Base-by-base conservation (phyloP, 2,797 vertebrate genomes). In the Pipistrellus pygmaeus region DNA sequence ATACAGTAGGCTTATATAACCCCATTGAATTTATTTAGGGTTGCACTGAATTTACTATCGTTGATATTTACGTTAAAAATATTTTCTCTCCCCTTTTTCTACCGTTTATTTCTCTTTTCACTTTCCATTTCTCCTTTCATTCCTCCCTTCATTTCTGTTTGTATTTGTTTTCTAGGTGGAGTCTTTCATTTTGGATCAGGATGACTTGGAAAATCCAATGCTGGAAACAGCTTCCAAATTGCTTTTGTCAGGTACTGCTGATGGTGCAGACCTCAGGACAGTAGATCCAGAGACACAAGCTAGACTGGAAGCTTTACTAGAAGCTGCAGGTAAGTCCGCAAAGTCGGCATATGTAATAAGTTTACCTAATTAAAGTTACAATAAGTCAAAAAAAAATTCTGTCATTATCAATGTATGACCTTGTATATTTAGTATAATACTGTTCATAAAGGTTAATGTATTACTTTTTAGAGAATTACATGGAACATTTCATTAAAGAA, bases 281-380 rank as follows among this genome's bases (percentile, higher is more conserved):
- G 98, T 99, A 92, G 98, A 99, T 95, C 98, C 98, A 71, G 98
- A 99, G 97, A 99, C 98, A 73, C 98, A 99, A 94, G 98, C 98
- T 76, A 98, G 98, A 97, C 97, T 99, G 95, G 98, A 99, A 98
- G 98, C 98, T 97, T 98, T 99, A 88, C 97, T 99, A 69, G 98
- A 99, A 98, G 98, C 98, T 96, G 98, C 98, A 92, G 98, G 98
- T 99, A 98, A 96, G 97, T 95, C 38, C 44, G 75, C 18, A 76
- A 35, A 73, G 48, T 66, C 55, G 66, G 20, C 25, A 11, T 85
- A 44, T 18, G 6, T 75, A 80, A 21, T 78, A 73, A 73, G 9
- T 78, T 14, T 77, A n/a, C 35, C 15, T 86, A 89, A 46, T 57
- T 92, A 46, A 51, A 83, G 27, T 82, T 85, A 21, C 17, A 48